Evolutionary conservation across 53 echinoderm and acorn worm species (phyloP), one percentile per base, ranked within the genome.

Genomic region (Temnopleurus reevesii): DNA sequence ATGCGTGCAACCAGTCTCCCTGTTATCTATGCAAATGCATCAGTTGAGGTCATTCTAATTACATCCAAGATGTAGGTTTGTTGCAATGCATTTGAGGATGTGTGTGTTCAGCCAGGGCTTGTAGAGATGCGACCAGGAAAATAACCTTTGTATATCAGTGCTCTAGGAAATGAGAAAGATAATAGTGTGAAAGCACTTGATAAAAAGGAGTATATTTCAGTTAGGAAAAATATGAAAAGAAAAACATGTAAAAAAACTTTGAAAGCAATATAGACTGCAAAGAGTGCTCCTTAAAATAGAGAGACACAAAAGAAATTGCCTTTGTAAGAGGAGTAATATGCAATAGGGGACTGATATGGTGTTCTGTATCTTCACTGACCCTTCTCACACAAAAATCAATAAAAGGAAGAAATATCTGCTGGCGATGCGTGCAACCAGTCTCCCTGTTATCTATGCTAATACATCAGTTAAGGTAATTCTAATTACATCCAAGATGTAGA

Each of bases 401-500:
- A 79, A 15, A 30, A 46, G 79, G 79, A 79, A 79, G 17, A 25
- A 26, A 30, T 79, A 47, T 79, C 79, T 79, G 6, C 17, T 25
- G 79, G 79, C 49, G 28, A 47, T 79, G 49, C 17, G 79, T 76
- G 76, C 46, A 28, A 19, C 13, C 26, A 28, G 53, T 21, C 19
- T 41, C 21, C 25, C 49, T 79, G 79, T 79, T 44, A 77, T 77
- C 45, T 77, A 12, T 77, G 77, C 44, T 77, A 49, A 79, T 49
- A 8, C 71, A 36, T 41, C 43, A 8, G 41, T 21, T 41, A 12
- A n/a, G 71, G 71, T 71, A 36, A 71, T 71, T 71, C 41, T 7
- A 10, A 38, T 38, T 41, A 21, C n/a, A 8, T n/a, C n/a, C 2
- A 71, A 43, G 41, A n/a, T n/a, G n/a, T n/a, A n/a, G n/a, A n/a